Base-by-base conservation (phyloP, 2,888 invertebrate genomes). In the Mythimna ferrago region DNA sequence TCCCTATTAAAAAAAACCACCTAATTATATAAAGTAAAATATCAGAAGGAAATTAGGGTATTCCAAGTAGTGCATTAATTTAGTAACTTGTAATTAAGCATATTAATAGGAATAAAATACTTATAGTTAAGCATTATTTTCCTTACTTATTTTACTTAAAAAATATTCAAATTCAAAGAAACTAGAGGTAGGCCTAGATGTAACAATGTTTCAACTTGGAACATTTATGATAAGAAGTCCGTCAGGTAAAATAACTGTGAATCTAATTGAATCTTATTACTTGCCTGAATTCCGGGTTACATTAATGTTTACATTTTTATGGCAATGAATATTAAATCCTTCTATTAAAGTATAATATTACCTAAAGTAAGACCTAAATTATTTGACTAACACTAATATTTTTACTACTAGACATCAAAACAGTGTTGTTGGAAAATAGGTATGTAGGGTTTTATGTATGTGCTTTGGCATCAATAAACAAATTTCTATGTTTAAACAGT, bases 401-500 rank as follows among this genome's bases (percentile, higher is more conserved):
- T 82, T 87, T 81, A 81, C 62, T 56, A 68, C 64, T 76, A 74
- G 77, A 86, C 79, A 70, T 85, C 73, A 66, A 73, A 75, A 66
- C 71, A 76, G 73, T 76, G 70, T 80, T 80, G 61, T 73, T 84
- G 66, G 63, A 76, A 82, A 75, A 66, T 84, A 84, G 69, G 62
- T 76, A 66, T 65, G 69, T 83, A 75, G 76, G 76, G 67, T 82
- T 80, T 70, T 73, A 82, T 84, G 84, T 81, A 86, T 79, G 76
- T 82, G 83, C 79, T 83, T 86, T 78, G 78, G 83, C 82, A 88
- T 87, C 21, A 85, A 84, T 83, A 83, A 89, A 82, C 75, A 86
- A 84, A 81, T 86, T 82, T 84, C 64, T 84, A 84, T 80, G 78
- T 84, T 66, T 78, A 72, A 73, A 38, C 63, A 10, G 56, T 67